Evolutionary conservation across 1,140 invertebrate species (phyloP).

Genomic region (Nixonia krombeini): DNA sequence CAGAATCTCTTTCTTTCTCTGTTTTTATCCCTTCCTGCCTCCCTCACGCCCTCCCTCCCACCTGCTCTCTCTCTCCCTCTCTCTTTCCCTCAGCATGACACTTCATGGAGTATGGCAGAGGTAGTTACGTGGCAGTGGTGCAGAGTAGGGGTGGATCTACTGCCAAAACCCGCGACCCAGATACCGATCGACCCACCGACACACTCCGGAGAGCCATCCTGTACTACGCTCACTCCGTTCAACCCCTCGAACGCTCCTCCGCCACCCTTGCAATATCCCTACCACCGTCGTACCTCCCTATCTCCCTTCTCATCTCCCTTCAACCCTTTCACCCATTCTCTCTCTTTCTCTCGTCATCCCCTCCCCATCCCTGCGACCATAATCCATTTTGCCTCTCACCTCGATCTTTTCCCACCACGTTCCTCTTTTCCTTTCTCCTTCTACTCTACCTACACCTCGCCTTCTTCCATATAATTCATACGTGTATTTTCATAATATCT

Average conservation of each 20-base stretch:
- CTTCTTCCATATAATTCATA: too few relatives aligned
- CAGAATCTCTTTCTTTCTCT: too few relatives aligned
- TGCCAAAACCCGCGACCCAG: conserved; percentile 71
- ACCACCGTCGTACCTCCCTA: not conserved
- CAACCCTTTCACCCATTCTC: conserved; percentile 4
- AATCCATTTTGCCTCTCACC: not conserved
- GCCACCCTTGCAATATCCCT: conserved; percentile 8
- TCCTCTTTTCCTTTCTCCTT: conserved; percentile 8
- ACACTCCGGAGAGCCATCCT: conserved; percentile 45
- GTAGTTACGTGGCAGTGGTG: conserved; percentile 30
- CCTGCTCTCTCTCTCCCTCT: too few relatives aligned
- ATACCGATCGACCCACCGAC: conserved; percentile 70
- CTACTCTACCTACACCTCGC: too few relatives aligned
- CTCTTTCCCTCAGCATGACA: not conserved
- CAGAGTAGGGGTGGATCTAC: conserved; percentile 46
- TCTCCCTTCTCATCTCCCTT: conserved; percentile 1
- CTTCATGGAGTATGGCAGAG: conserved; percentile 14
- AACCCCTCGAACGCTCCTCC: conserved; percentile 13
- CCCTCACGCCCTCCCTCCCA: too few relatives aligned
- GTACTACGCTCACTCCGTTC: conserved; percentile 32
- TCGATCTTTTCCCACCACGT: conserved; percentile 1
- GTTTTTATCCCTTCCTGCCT: too few relatives aligned
- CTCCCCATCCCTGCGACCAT: not conserved
- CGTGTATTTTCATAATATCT: not conserved
- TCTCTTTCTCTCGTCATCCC: conserved; percentile 2